phyloP scores from a whole-genome alignment of 2,888 invertebrate species.

The Tinea pellionella region DNA sequence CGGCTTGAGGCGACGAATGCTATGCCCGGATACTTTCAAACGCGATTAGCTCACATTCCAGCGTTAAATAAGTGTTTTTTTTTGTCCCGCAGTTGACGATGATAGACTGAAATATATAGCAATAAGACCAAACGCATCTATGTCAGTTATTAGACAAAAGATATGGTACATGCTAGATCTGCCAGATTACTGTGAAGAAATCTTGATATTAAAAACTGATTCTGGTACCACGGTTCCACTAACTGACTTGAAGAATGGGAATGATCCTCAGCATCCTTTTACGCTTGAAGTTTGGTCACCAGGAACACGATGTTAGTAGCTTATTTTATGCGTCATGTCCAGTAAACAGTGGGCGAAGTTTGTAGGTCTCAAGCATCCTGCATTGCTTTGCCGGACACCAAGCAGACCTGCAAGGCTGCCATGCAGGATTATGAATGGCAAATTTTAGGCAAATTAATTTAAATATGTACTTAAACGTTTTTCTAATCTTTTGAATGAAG shows the following conservation, averaged over 20 bases:
- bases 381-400: too few species aligned
- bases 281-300: slow-evolving; percentile 53
- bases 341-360: too few species aligned
- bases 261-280: slow-evolving; percentile 47
- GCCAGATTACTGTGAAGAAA: slow-evolving; percentile 56
- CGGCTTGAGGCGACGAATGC: too few species aligned
- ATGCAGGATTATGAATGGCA: too few species aligned
- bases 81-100: slow-evolving; percentile 31
- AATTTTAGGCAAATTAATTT: too few species aligned
- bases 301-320: slow-evolving; percentile 19
- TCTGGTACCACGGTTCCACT: slow-evolving; percentile 40
- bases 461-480: too few species aligned
- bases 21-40: too few species aligned
- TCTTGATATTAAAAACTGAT: slow-evolving; percentile 42
- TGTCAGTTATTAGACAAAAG: slow-evolving; percentile 47
- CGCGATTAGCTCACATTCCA: too few species aligned
- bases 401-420: too few species aligned
- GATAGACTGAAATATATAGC: slow-evolving; percentile 48
- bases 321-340: slow-evolving; percentile 13
- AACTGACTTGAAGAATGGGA: slow-evolving; percentile 45
- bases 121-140: slow-evolving; percentile 42
- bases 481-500: too few species aligned
- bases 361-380: slow-evolving; percentile 24
- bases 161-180: slow-evolving; percentile 52
- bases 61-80: too few species aligned